These are phyloP conservation scores for Drosophila mimetica DNA, from an alignment of 2,888 invertebrate species.

Conservation along the genomic window DNA sequence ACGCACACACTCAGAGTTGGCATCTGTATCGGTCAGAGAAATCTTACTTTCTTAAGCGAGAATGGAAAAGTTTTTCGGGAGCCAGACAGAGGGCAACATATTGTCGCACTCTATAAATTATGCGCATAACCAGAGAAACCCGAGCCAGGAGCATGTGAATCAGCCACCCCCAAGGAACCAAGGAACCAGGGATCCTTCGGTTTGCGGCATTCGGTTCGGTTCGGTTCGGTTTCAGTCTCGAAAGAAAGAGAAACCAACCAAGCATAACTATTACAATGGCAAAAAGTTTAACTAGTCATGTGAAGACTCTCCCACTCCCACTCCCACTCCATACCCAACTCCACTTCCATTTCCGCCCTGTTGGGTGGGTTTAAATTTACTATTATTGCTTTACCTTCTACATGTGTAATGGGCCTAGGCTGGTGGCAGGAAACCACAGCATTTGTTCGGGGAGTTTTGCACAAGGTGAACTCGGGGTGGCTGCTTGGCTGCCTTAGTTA, in stretches of 20 bases:
- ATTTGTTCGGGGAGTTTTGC: constrained; percentile 23
- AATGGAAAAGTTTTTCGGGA: constrained; percentile 60
- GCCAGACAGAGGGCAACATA: constrained; percentile 65
- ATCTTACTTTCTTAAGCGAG: constrained; percentile 59
- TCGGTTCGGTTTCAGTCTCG: constrained; percentile 20
- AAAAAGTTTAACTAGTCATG: constrained; percentile 78
- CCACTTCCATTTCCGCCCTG: constrained; percentile 1
- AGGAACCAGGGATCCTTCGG: constrained; percentile 31
- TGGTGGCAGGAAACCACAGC: constrained; percentile 25
- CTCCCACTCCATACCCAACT: constrained; percentile 2
- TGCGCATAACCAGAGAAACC: constrained; percentile 71
- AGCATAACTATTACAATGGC: constrained; percentile 77
- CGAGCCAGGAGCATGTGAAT: constrained; percentile 24
- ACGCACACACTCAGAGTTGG: constrained; percentile 9
- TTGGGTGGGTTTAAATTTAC: constrained; percentile 48
- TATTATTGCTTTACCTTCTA: constrained; percentile 49
- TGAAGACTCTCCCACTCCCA: constrained; percentile 34
- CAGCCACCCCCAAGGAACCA: constrained; percentile 19
- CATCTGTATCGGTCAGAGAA: constrained; percentile 35
- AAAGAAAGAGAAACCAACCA: constrained; percentile 65
- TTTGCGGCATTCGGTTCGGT: constrained; percentile 20
- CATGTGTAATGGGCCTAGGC: constrained; percentile 47
- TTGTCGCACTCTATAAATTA: constrained; percentile 80
- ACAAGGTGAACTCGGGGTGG: constrained; percentile 31
- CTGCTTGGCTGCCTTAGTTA: constrained; percentile 50